Conservation (phyloP, 2,888 invertebrate species). For the Agriopis leucophaearia region DNA sequence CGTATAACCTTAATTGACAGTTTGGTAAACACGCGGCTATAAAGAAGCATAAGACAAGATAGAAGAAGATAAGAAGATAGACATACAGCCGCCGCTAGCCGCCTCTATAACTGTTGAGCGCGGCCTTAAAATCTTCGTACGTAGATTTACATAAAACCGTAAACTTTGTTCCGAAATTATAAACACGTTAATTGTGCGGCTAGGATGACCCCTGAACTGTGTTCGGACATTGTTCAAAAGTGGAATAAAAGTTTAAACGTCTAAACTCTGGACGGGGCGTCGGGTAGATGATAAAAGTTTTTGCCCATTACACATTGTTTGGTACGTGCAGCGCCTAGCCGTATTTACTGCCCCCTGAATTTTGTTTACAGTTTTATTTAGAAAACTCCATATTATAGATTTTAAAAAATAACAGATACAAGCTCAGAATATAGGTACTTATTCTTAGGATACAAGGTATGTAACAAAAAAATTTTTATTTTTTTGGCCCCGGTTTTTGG, state of each 20-base stretch:
- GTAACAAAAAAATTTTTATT: no score
- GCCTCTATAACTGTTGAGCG: no score
- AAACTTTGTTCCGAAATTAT: slow-evolving; percentile 20
- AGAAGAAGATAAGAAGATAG: no score
- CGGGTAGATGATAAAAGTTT: slow-evolving; percentile 70
- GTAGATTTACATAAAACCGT: slow-evolving; percentile 14
- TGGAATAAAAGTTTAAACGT: slow-evolving; percentile 67
- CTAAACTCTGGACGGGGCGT: slow-evolving; percentile 45
- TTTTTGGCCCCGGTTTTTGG: no score
- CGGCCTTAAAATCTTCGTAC: background rate
- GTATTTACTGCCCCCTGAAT: slow-evolving; percentile 45
- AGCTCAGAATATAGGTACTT: no score
- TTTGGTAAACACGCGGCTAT: no score
- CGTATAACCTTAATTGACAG: no score
- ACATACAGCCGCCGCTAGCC: no score
- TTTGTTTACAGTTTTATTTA: slow-evolving; percentile 33
- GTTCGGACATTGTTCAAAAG: slow-evolving; percentile 54
- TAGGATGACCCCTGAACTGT: slow-evolving; percentile 26
- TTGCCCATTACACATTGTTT: slow-evolving; percentile 60
- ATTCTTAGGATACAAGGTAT: no score
- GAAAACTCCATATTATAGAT: slow-evolving; percentile 10
- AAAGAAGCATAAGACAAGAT: no score
- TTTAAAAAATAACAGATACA: background rate
- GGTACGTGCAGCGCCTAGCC: slow-evolving; percentile 51
- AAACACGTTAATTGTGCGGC: slow-evolving; percentile 38